Conservation (phyloP, 2,888 invertebrate species). For the Sturmia bella region DNA sequence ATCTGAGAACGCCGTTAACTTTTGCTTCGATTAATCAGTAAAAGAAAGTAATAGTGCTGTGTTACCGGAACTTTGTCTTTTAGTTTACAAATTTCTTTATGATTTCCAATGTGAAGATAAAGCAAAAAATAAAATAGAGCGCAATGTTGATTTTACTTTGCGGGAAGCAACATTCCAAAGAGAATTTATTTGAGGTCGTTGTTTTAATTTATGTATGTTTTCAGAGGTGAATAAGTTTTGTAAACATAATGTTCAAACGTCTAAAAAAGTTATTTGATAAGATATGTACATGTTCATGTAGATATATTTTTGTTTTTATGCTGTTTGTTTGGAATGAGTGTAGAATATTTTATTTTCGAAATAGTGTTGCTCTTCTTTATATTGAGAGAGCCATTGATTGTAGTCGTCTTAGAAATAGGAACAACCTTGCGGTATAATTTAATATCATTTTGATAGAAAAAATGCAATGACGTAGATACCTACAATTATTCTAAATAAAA, state of each 20-base stretch:
- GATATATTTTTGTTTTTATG: too few species aligned
- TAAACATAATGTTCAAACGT: background rate
- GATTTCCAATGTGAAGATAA: background rate
- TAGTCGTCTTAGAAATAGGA: slow-evolving; percentile 74
- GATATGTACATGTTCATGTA: too few species aligned
- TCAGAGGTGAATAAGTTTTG: background rate
- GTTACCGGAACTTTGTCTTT: slow-evolving; percentile 19
- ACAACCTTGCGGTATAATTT: slow-evolving; percentile 74
- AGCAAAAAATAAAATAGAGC: background rate
- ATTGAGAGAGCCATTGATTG: slow-evolving; percentile 44
- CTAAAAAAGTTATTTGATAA: too few species aligned
- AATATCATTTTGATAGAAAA: background rate
- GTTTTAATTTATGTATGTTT: background rate
- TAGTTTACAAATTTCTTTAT: background rate
- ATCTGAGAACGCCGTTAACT: background rate
- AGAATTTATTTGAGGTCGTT: slow-evolving; percentile 4
- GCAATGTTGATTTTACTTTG: too few species aligned
- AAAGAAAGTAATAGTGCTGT: slow-evolving; percentile 1
- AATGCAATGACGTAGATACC: too few species aligned
- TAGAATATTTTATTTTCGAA: too few species aligned
- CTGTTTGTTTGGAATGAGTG: too few species aligned
- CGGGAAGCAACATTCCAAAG: background rate
- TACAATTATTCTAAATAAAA: background rate
- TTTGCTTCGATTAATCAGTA: background rate
- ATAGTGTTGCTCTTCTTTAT: background rate